Percentiles rank a stretch among this genome's conserved stretches.
Evolutionary conservation across 2,797 vertebrate genomes (phyloP).

Genomic region (Amphiprion clarkii): DNA sequence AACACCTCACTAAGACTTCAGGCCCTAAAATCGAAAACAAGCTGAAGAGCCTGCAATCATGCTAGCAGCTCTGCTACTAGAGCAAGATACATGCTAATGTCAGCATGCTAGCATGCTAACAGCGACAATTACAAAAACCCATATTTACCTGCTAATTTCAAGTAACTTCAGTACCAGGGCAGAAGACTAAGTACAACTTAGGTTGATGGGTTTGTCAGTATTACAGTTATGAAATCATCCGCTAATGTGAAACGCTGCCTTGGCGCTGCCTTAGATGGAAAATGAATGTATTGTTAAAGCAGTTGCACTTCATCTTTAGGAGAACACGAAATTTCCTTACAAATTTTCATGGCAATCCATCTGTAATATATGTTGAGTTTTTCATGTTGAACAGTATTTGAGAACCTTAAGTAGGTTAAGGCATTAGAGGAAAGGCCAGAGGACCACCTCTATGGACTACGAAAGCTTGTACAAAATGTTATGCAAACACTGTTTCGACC

Average conservation of each 20-base stretch:
- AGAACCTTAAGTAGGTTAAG: no score
- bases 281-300: neutral
- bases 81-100: neutral
- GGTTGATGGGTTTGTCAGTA: no score
- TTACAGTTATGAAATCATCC: no score
- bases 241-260: neutral
- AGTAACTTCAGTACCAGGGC: no score
- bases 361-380: neutral
- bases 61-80: neutral
- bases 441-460: no score
- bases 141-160: no score
- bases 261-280: neutral
- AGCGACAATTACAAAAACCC: no score
- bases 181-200: no score
- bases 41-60: neutral
- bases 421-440: neutral
- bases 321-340: neutral
- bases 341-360: neutral
- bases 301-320: neutral
- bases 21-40: neutral
- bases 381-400: neutral
- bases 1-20: neutral
- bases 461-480: neutral
- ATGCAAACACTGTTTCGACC: neutral
- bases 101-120: no score